These are phyloP conservation scores for Tiaroga cobitis DNA, from an alignment of 2,797 vertebrate genomes.

Conservation along the genomic window DNA sequence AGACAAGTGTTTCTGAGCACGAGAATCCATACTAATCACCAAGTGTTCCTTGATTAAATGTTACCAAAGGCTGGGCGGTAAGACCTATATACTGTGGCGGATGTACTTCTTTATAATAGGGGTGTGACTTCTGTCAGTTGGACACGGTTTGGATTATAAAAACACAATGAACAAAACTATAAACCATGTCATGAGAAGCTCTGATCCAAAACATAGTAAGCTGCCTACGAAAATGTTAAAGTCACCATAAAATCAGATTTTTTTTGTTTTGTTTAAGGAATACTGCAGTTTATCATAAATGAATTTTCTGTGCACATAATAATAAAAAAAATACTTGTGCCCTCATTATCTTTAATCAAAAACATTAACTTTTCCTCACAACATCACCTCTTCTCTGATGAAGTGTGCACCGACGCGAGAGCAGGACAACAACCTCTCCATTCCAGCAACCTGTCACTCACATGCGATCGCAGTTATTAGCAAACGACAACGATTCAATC, in stretches of 20 bases:
- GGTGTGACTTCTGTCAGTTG: not conserved
- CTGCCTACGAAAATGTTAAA: not conserved
- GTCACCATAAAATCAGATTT: not conserved
- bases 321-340: no score
- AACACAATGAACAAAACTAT: conserved; percentile 2
- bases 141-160: not conserved
- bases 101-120: not conserved
- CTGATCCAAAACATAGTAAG: not conserved
- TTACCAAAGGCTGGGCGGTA: not conserved
- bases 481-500: not conserved
- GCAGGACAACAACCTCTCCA: not conserved
- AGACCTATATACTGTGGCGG: not conserved
- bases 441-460: not conserved
- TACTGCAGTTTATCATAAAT: not conserved
- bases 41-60: not conserved
- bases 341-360: not conserved
- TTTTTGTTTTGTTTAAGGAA: not conserved
- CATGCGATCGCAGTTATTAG: not conserved
- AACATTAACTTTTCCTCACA: not conserved
- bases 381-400: not conserved
- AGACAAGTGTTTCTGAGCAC: conserved; percentile 54
- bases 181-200: not conserved
- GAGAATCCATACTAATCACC: conserved; percentile 10
- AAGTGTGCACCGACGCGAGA: not conserved
- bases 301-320: no score